Conservation (phyloP, 2,888 invertebrate genomes). For the Melanostoma scalare region DNA sequence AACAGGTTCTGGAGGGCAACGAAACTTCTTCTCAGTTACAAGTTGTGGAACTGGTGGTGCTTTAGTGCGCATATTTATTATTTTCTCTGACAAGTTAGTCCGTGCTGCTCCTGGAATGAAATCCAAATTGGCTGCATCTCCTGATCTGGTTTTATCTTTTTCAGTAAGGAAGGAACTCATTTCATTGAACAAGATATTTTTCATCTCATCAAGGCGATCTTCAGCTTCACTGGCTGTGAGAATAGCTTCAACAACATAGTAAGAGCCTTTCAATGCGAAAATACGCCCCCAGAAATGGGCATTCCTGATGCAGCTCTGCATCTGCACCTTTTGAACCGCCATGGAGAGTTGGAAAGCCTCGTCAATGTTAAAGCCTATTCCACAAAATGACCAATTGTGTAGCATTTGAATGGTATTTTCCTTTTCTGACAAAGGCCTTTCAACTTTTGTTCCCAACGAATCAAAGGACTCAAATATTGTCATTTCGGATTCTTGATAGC, state of each 20-base stretch:
- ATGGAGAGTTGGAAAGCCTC: slow-evolving; percentile 90
- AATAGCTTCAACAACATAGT: slow-evolving; percentile 91
- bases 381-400: slow-evolving; percentile 83
- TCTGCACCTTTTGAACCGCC: slow-evolving; percentile 87
- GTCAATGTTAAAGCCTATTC: slow-evolving; percentile 88
- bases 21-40: slow-evolving; percentile 78
- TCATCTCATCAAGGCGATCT: slow-evolving; percentile 82
- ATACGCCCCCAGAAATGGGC: slow-evolving; percentile 94
- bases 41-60: slow-evolving; percentile 75
- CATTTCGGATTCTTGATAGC: slow-evolving; percentile 2
- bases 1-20: slow-evolving; percentile 86
- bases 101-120: slow-evolving; percentile 74
- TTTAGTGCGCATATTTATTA: slow-evolving; percentile 74
- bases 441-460: not conserved
- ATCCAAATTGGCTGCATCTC: slow-evolving; percentile 48
- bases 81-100: slow-evolving; percentile 73
- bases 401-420: slow-evolving; percentile 83
- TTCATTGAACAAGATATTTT: slow-evolving; percentile 73
- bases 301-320: slow-evolving; percentile 77
- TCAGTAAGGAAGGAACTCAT: slow-evolving; percentile 66
- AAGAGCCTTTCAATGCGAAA: slow-evolving; percentile 89
- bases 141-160: slow-evolving; percentile 66
- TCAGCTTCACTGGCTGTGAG: slow-evolving; percentile 87
- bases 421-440: slow-evolving; percentile 60
- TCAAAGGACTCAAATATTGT: slow-evolving; percentile 6